Evolutionary conservation across 2,888 invertebrate genomes (phyloP), one percentile per base, ranked within the genome.

Genomic region (Caenorhabditis becei): DNA sequence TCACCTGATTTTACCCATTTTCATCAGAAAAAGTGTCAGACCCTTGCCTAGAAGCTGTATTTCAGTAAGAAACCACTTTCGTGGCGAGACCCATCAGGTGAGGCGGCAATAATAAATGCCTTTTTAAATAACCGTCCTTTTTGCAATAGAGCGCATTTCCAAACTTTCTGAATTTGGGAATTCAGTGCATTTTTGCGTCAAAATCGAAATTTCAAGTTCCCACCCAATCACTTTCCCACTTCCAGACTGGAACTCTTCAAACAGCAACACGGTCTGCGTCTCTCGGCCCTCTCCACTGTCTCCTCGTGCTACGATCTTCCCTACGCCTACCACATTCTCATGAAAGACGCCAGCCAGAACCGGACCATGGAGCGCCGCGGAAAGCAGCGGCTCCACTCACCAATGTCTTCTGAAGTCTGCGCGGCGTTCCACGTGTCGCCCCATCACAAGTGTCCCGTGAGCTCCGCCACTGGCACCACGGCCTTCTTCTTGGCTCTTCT

Each of bases 241-340:
- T 77, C 16, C 58, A 69, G 74, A 62, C 41, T 80, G 4, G 77
- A 80, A 26, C 49, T 77, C 1, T 80, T 80, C 80, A 81, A 78
- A 24, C 85, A 85, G 35, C 83, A 83, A 62, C 63, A 82, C 47
- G 71, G 78, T 37, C 83, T 85, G 8, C 72, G 72, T 49, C 63
- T 89, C 18, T 83, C 88, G 0, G 89, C 89, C 2, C 62, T 89
- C 41, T 86, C 83, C 26, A 88, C 87, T 71, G 77, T 86, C 11
- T 70, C 77, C n/a, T 83, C 86, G 10, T 89, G 89, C 72, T 90
- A 84, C 69, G 89, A 89, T 77, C 80, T 89, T 41, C 85, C 86
- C 20, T 86, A 81, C 58, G 82, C 86, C n/a, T 79, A 81, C 35
- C 79, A 77, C 44, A 65, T 83, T 44, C 62, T 85, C 20, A 70